phyloP scores from a whole-genome alignment of 2,888 invertebrate species.

The Melangyna quadrimaculata region DNA sequence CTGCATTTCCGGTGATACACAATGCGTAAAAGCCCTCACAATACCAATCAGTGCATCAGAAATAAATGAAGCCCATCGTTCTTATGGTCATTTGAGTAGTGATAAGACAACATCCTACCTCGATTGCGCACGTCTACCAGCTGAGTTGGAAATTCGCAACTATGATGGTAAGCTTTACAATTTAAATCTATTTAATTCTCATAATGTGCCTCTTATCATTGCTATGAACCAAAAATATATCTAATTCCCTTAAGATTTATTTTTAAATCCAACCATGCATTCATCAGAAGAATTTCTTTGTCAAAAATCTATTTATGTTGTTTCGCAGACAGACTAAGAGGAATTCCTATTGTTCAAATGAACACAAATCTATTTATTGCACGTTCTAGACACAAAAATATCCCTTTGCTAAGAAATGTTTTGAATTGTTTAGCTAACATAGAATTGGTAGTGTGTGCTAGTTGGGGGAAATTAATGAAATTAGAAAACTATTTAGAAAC shows the following conservation, averaged over 20 bases:
- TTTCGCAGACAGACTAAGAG: conserved; percentile 39
- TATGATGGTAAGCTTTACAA: conserved; percentile 88
- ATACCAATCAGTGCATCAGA: conserved; percentile 84
- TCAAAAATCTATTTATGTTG: conserved; percentile 44
- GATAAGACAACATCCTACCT: conserved; percentile 77
- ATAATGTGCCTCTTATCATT: not conserved
- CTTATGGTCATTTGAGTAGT: conserved; percentile 79
- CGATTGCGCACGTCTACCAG: conserved; percentile 81
- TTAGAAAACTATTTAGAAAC: conserved; percentile 37
- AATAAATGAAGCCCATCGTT: conserved; percentile 80
- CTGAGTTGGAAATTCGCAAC: conserved; percentile 90
- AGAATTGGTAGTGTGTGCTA: not conserved
- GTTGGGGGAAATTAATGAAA: conserved; percentile 12
- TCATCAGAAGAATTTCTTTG: conserved; percentile 27
- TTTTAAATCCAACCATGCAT: conserved; percentile 40
- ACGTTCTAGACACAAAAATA: conserved; percentile 53
- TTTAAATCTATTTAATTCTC: not conserved
- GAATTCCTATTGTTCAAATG: conserved; percentile 41
- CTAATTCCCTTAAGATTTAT: conserved; percentile 16
- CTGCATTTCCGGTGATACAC: conserved; percentile 86
- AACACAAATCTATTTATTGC: conserved; percentile 58
- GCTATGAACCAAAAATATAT: conserved; percentile 17
- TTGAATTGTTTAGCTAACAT: conserved; percentile 20
- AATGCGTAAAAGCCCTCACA: conserved; percentile 88
- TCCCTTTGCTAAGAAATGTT: conserved; percentile 33